Base-by-base conservation (phyloP, 2,888 invertebrate genomes). In the Sussaba pulchella region DNA sequence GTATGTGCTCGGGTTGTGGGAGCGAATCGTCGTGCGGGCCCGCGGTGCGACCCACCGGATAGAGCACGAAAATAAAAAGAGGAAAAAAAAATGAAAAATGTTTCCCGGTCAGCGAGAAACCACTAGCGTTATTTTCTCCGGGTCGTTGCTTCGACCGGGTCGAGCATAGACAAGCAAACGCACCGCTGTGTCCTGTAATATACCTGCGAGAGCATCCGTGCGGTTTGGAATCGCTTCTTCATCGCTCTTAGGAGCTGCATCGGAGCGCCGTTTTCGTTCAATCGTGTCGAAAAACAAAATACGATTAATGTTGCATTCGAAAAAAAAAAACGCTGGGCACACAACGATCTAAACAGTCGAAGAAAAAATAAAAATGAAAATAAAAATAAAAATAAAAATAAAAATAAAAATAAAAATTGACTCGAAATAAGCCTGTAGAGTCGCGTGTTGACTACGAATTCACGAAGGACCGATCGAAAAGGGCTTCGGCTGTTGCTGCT, bases 401-500 rank as follows among this genome's bases (percentile, higher is more conserved):
- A 6, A 14, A 45, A 21, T 24, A 14, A 26, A 50, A 43, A 14
- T 24, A 54, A 69, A 82, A 74, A 79, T 82, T 54, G 82, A 72
- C 75, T 71, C n/a, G 61, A 45, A 74, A 82, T 69, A 83, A 82
- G 70, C 69, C 36, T 36, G 64, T n/a, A n/a, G 70, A 70, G 47
- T 67, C 76, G 78, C 76, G 70, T 78, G 80, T 66, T 67, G 75
- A 81, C 75, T 82, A 72, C 75, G 76, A 82, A 82, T 82, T 80
- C 70, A 19, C 54, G 36, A 14, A 57, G 19, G 45, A 75, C 45
- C 57, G 45, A 76, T 74, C 47, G 66, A 47, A 50, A 64, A 75
- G 54, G 45, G 67, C 54, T 39, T 47, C 64, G 43, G 19, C 47
- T n/a, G n/a, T n/a, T n/a, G n/a, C n/a, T n/a, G n/a, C n/a, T n/a